phyloP scores from a whole-genome alignment of 2,888 invertebrate species.

The Hypena proboscidalis region DNA sequence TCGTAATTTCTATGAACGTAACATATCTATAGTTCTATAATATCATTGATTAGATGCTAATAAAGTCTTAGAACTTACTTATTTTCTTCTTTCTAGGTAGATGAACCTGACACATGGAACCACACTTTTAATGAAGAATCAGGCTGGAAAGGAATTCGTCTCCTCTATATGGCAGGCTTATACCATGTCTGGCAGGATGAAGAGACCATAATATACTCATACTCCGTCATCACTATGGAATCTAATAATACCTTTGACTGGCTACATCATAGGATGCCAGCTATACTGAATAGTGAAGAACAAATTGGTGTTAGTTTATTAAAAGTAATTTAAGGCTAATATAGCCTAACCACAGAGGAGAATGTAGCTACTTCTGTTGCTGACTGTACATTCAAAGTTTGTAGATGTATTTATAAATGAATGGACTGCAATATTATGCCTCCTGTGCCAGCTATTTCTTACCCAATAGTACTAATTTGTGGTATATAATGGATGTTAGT shows the following conservation, averaged over 20 bases:
- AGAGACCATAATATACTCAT: constrained; percentile 88
- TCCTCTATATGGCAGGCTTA: constrained; percentile 91
- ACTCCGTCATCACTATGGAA: constrained; percentile 91
- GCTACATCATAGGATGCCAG: constrained; percentile 93
- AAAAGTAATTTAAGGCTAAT: too few relatives aligned
- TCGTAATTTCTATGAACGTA: too few relatives aligned
- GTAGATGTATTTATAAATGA: too few relatives aligned
- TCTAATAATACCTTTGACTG: constrained; percentile 88
- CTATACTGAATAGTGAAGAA: constrained; percentile 89
- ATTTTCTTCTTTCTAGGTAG: constrained; percentile 59
- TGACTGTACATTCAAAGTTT: too few relatives aligned
- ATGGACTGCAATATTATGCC: too few relatives aligned
- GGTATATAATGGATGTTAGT: too few relatives aligned
- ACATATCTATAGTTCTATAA: too few relatives aligned
- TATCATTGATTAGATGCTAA: too few relatives aligned
- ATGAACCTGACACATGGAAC: constrained; percentile 84
- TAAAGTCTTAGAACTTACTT: background rate
- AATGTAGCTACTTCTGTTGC: too few relatives aligned
- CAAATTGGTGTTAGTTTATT: constrained; percentile 83
- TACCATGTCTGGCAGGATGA: constrained; percentile 88
- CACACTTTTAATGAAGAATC: constrained; percentile 74
- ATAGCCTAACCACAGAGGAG: too few relatives aligned
- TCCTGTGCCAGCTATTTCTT: too few relatives aligned
- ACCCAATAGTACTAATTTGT: too few relatives aligned
- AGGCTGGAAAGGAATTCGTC: constrained; percentile 86